A percentile compares a stretch with the other conserved stretches of the same genome.
Evolutionary conservation across 1,140 invertebrate genomes (phyloP).

Genomic region (Laupala kohalensis): DNA sequence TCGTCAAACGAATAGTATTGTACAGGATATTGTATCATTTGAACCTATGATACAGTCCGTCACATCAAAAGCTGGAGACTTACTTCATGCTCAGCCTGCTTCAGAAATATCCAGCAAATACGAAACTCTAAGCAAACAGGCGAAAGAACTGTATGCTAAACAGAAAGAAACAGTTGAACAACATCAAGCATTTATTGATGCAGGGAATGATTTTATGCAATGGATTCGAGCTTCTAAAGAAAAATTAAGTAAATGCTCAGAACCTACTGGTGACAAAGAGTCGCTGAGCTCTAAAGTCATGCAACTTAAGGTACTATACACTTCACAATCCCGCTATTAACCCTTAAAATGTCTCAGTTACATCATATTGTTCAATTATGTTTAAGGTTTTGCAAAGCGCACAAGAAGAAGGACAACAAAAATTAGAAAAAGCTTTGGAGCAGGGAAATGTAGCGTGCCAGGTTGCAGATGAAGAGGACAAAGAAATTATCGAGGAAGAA

Average conservation of each 20-base stretch:
- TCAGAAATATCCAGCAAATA: constrained; percentile 84
- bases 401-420: constrained; percentile 62
- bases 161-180: constrained; percentile 82
- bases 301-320: constrained; percentile 47
- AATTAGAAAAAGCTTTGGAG: constrained; percentile 66
- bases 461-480: constrained; percentile 70
- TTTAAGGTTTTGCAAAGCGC: constrained; percentile 56
- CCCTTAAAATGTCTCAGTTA: not conserved
- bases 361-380: not conserved
- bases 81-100: constrained; percentile 71
- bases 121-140: constrained; percentile 75
- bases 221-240: constrained; percentile 85
- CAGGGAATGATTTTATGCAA: constrained; percentile 77
- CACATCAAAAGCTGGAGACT: constrained; percentile 76
- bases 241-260: constrained; percentile 80
- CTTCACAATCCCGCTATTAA: constrained; percentile 1
- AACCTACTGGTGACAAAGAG: constrained; percentile 88
- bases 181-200: constrained; percentile 80
- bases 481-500: constrained; percentile 83
- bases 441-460: constrained; percentile 70
- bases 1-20: constrained; percentile 83
- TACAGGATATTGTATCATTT: constrained; percentile 87
- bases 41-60: constrained; percentile 92
- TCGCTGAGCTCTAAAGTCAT: constrained; percentile 69
- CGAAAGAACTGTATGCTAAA: constrained; percentile 78